Base-by-base conservation (phyloP, 2,888 invertebrate species). In the Campopleginae sp. region DNA sequence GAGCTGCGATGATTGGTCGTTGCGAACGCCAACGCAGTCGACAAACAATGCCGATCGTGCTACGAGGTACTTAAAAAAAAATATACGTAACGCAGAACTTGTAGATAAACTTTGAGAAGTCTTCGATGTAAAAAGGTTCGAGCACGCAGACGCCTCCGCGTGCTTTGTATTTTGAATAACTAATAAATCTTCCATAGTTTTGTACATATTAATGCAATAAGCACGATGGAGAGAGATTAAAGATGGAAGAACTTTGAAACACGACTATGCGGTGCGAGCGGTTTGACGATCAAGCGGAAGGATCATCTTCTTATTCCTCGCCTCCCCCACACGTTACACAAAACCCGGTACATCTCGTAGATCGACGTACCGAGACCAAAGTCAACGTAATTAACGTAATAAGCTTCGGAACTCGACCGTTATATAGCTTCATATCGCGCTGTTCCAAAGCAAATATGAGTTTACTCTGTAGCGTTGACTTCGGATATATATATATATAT, bases 11-110 rank as follows among this genome's bases (percentile, higher is more conserved):
- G 65, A 76, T 65, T 65, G 78, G 66, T 70, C 38, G 27, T 70
- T 75, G 46, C 14, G 63, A 46, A 82, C 85, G 85, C 85, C 85
- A 85, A 85, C 85, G 85, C 82, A 51, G 3, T 72, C 65, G 51
- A 46, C 71, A 61, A 82, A 85, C 85, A 85, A 85, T 85, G 58
- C 82, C 27, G 82, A 82, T 85, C 81, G 33, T 51, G 48, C 48
- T n/a, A 46, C 51, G 27, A 72, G 61, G 54, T 23, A 23, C 54
- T 23, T 38, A 38, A 70, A 51, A 80, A 61, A 12, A 58, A 31
- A 58, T 54, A 12, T 66, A 66, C 2, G n/a, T 23, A 2, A 33
- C 23, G 23, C 6, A 10, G 19, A 48, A n/a, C 51, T 19, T 51
- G 48, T 54, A 5, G 38, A 38, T 51, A 31, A 51, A 51, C 42